Evolutionary conservation across 2,797 vertebrate species (phyloP).

Genomic region (Harpagifer antarcticus): DNA sequence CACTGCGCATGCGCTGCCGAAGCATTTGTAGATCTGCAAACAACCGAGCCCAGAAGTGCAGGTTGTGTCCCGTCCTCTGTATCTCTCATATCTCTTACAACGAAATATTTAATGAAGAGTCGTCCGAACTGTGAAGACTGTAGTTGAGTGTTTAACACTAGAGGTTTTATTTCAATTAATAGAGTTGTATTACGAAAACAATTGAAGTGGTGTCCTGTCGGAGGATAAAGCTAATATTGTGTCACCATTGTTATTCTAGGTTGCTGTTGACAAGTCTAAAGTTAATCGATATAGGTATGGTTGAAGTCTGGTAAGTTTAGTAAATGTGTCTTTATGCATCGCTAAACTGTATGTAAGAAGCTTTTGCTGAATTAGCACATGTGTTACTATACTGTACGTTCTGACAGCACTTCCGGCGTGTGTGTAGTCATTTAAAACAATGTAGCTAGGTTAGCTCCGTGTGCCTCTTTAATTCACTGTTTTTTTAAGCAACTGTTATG

Average conservation of each 20-base stretch:
- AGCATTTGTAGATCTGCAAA: slow-evolving; percentile 30
- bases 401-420: slow-evolving; percentile 11
- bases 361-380: background rate
- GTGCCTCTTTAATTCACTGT: background rate
- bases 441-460: background rate
- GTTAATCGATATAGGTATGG: slow-evolving; percentile 64
- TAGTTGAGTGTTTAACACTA: background rate
- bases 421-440: background rate
- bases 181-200: background rate
- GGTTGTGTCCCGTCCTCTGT: slow-evolving; percentile 12
- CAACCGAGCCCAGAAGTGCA: slow-evolving; percentile 39
- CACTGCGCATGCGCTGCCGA: accelerated
- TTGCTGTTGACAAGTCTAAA: slow-evolving; percentile 52
- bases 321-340: background rate
- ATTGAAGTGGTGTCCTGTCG: background rate
- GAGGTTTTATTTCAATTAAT: background rate
- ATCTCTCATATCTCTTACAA: background rate
- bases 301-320: slow-evolving; percentile 11
- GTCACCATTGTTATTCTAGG: background rate
- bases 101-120: slow-evolving; percentile 23
- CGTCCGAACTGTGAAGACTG: background rate
- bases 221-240: slow-evolving; percentile 1
- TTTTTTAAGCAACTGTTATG: background rate
- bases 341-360: background rate
- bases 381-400: background rate